Evolutionary conservation across 2,797 vertebrate genomes (phyloP), one percentile per base, ranked within the genome.

Genomic region (Pyrocephalus nanus): DNA sequence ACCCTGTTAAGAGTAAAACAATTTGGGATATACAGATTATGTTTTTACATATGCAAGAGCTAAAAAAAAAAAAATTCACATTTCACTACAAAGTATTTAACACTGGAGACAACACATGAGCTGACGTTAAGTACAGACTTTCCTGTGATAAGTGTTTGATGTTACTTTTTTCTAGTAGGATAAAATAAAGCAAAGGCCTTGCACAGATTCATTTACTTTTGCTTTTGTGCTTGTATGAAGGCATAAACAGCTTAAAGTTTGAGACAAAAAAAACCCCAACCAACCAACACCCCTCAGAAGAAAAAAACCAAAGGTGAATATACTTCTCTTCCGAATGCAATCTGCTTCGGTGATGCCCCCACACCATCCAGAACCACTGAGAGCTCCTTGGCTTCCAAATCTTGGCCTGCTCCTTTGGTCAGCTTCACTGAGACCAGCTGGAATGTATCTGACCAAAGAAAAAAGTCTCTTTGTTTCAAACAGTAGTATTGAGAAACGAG

Each of bases 311-410:
- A 66, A 93, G 21, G 30, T 29, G 61, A 84, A 67, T 55, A 15
- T 98, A 99, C 99, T 98, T 96, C 98, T 98, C 97, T 98, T 78
- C 99, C 98, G 43, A 99, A 98, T 2, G 97, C 98, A 40, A 96
- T 97, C 86, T 96, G 91, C 50, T 97, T 98, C 1, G 98, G 97
- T n/a, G 98, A 98, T 2, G 95, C 73, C 87, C 95, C 97, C 96
- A 99, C 92, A 25, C 97, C 96, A 30, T 88, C 91, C 85, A 99
- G 96, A 95, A 99, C 96, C 38, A 98, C 94, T 17, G 97, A 98
- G 11, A 98, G 6, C 19, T 99, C 98, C 42, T 69, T 96, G 64
- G 96, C 97, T 89, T 99, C 98, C 94, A 98, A 75, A 91, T 98
- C 97, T 93, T 98, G 99, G 58, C 97, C 98, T 30, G 97, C 86